Evolutionary conservation across 2,888 invertebrate species (phyloP), one percentile per base, ranked within the genome.

Genomic region (Octodonta nipae): DNA sequence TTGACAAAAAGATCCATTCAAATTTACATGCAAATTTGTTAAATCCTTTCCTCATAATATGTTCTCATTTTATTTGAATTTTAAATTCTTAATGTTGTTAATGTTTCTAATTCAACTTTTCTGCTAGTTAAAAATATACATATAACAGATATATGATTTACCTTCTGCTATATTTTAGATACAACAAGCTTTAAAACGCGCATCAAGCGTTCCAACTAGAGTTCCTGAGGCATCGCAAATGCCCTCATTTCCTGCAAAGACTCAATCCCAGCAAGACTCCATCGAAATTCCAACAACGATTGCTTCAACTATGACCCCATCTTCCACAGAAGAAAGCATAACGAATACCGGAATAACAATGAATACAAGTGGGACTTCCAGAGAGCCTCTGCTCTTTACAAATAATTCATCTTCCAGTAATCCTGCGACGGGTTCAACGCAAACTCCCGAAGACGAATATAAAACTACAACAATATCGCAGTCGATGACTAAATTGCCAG

Each of bases 131-230:
- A n/a, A n/a, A n/a, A n/a, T n/a, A n/a, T n/a, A n/a, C n/a, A n/a
- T n/a, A n/a, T n/a, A n/a, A n/a, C n/a, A n/a, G n/a, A n/a, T n/a
- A n/a, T n/a, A n/a, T n/a, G n/a, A n/a, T n/a, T n/a, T n/a, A n/a
- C n/a, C n/a, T n/a, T n/a, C n/a, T n/a, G n/a, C n/a, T n/a, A n/a
- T 22, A 26, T 33, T 36, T 16, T 37, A 59, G 58, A 46, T 58
- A 10, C 58, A 55, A 16, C 59, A 71, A 63, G 70, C 73, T 26
- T 58, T 78, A 29, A 75, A 78, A 47, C 64, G 78, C n/a, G 78
- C 78, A 4, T 75, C 77, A 43, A 78, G 78, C 55, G 78, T 78
- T 26, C 78, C 78, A n/a, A 64, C 69, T 2, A 59, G 70, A 14
- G 65, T 64, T 16, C 66, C 69, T 31, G 62, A 72, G 50, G 50